Base-by-base conservation (phyloP, 1,140 invertebrate species). In the Colletes latitarsis region DNA sequence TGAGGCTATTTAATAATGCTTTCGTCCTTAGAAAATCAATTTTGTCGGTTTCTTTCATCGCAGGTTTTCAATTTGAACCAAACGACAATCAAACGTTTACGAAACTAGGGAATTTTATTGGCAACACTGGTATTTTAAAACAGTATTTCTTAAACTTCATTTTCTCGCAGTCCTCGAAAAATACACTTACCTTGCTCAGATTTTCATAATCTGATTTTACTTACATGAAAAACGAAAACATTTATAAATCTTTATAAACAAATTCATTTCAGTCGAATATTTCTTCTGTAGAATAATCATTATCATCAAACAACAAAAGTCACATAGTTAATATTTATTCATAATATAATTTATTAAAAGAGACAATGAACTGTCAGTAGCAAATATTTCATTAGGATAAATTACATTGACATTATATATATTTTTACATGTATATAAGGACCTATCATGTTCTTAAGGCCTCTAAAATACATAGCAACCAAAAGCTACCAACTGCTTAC, bases 301-400 rank as follows among this genome's bases (percentile, higher is more conserved):
- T 30, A 30, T 30, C 2, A 30, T 30, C 30, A 30, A 62, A 57
- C 64, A 81, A 80, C 71, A 63, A 72, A 67, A 52, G 5, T 21
- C 4, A n/a, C 30, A 39, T 68, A 66, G 82, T 57, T 69, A 63
- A 52, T 76, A 60, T 81, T 81, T 83, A 80, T 81, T 83, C 64
- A 88, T 78, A 81, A 84, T 87, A 67, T 82, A 82, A 57, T 89
- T 89, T 88, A 89, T 88, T 89, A 83, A 85, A 86, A 81, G 77
- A 85, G 70, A 82, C 83, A 90, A 85, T 83, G 78, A 80, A 83
- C 78, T 87, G 76, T 85, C 79, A 81, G 80, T 89, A 86, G 76
- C 72, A 85, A 86, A 89, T 72, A 81, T 77, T 80, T 73, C 72
- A 74, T 81, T 85, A 82, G 75, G 82, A 78, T 80, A 85, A 87